Evolutionary conservation across 2,113 vertebrate species (phyloP).

Genomic region (Kobus ellipsiprymnus): DNA sequence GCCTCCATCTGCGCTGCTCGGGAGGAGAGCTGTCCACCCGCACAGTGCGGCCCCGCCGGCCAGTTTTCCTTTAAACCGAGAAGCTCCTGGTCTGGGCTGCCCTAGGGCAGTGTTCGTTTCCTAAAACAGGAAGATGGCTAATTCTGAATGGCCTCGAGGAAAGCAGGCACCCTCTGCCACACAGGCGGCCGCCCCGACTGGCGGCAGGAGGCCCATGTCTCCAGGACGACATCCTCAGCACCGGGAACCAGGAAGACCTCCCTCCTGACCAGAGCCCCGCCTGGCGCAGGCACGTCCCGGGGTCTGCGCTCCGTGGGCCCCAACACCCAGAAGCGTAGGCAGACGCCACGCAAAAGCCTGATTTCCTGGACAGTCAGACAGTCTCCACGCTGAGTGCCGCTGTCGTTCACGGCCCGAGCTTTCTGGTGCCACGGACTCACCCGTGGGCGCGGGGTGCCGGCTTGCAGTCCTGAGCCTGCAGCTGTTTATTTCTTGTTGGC

Average conservation of each 20-base stretch:
- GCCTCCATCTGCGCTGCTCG: background rate
- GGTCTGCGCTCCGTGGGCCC: fast-evolving
- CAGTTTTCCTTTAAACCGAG: background rate
- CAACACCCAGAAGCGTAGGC: fast-evolving
- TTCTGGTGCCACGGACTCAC: constrained; percentile 23
- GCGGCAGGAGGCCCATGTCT: fast-evolving
- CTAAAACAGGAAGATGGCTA: background rate
- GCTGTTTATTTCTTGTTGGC: background rate
- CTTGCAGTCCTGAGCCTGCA: background rate
- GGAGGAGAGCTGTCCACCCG: background rate
- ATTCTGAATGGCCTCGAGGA: fast-evolving
- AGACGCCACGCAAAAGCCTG: background rate
- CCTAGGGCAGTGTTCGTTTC: fast-evolving
- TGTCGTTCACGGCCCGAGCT: constrained; percentile 13
- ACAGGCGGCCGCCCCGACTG: fast-evolving
- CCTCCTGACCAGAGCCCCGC: fast-evolving
- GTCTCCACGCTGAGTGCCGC: constrained; percentile 55
- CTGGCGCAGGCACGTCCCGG: fast-evolving
- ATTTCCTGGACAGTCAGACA: constrained; percentile 59
- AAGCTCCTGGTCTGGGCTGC: background rate
- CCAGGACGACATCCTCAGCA: fast-evolving
- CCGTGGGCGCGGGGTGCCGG: background rate
- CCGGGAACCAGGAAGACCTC: background rate
- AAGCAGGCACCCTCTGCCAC: fast-evolving
- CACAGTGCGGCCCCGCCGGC: fast-evolving